Evolutionary conservation across 2,888 invertebrate species (phyloP).

Genomic region (Dynastes tityus): DNA sequence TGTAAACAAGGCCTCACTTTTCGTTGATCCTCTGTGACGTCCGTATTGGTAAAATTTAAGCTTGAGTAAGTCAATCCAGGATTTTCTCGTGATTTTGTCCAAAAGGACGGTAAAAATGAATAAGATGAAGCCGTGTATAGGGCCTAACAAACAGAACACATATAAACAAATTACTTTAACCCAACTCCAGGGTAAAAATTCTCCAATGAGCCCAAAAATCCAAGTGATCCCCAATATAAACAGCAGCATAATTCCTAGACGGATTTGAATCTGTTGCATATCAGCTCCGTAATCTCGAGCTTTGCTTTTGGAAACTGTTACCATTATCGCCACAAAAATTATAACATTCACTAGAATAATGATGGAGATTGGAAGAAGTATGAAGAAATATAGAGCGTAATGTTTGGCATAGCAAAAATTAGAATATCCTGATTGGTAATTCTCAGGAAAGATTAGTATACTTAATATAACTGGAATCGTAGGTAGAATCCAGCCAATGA

Average conservation of each 20-base stretch:
- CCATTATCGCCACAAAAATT: slow-evolving; percentile 33
- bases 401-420: slow-evolving; percentile 40
- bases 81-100: slow-evolving; percentile 21
- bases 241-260: slow-evolving; percentile 33
- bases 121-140: slow-evolving; percentile 40
- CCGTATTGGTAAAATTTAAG: background rate
- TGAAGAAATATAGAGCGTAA: slow-evolving; percentile 28
- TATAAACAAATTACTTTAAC: slow-evolving; percentile 23
- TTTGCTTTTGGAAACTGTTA: slow-evolving; percentile 28
- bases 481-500: slow-evolving; percentile 13
- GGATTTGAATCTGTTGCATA: slow-evolving; percentile 24
- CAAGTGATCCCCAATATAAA: slow-evolving; percentile 48
- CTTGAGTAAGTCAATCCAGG: slow-evolving; percentile 14
- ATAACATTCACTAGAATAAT: slow-evolving; percentile 32
- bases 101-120: slow-evolving; percentile 35
- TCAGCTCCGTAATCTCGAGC: slow-evolving; percentile 33
- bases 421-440: slow-evolving; percentile 36
- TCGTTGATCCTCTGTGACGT: background rate
- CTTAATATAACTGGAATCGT: background rate
- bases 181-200: slow-evolving; percentile 34
- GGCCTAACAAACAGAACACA: slow-evolving; percentile 33
- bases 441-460: slow-evolving; percentile 24
- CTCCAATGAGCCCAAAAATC: slow-evolving; percentile 39
- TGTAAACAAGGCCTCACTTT: background rate
- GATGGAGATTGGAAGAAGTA: slow-evolving; percentile 30